These are phyloP conservation scores for Triops cancriformis DNA, from an alignment of 1,140 invertebrate species.

Conservation along the genomic window DNA sequence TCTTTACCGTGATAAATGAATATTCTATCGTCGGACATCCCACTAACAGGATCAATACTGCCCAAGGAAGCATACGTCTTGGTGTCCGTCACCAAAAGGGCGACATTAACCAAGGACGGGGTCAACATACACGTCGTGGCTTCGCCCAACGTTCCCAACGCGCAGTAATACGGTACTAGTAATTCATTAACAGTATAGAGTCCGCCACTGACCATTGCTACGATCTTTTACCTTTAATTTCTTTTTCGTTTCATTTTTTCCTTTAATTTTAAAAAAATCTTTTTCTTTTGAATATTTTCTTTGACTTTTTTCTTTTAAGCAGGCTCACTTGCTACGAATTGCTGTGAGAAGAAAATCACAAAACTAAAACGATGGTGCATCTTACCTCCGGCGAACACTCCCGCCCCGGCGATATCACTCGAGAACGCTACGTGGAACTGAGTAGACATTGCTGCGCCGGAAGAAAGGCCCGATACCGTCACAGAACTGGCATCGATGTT, in stretches of 20 bases:
- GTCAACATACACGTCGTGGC: conserved; percentile 36
- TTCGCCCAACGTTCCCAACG: conserved; percentile 32
- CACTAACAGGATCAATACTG: conserved; percentile 36
- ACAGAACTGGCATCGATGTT: conserved; percentile 36
- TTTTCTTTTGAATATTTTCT: no score
- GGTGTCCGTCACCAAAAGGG: conserved; percentile 31
- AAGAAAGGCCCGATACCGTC: conserved; percentile 41
- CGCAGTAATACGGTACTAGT: conserved; percentile 38
- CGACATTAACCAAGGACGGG: conserved; percentile 33
- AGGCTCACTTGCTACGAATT: no score
- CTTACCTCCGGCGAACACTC: conserved; percentile 40
- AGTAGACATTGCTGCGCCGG: conserved; percentile 41
- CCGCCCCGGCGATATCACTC: conserved; percentile 37
- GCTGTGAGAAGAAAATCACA: not conserved
- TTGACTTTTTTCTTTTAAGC: no score
- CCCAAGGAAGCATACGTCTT: conserved; percentile 31
- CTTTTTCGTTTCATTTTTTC: not conserved
- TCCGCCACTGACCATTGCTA: no score
- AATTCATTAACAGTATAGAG: conserved; percentile 8
- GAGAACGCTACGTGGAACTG: conserved; percentile 42
- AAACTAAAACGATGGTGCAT: not conserved
- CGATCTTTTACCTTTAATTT: no score
- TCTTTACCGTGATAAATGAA: conserved; percentile 38
- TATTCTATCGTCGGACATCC: conserved; percentile 36
- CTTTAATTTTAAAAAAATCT: not conserved